A percentile compares a stretch with the other conserved stretches of the same genome.
phyloP scores from a whole-genome alignment of 64 coral and sea anemone species.

The Orbicella faveolata region DNA sequence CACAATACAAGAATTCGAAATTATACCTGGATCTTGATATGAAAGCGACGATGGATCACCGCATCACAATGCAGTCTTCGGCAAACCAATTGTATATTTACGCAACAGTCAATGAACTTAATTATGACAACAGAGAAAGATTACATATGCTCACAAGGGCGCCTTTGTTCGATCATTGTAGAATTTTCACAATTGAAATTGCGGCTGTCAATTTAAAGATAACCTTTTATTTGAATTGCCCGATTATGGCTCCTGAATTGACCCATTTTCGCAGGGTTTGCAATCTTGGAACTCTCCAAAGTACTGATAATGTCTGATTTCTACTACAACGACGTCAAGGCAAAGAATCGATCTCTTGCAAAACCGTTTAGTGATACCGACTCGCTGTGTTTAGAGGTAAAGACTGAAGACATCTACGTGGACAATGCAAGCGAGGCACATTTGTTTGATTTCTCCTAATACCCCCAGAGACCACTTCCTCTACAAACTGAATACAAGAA shows the following conservation, averaged over 20 bases:
- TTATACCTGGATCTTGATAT: no score
- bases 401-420: slow-evolving; percentile 40
- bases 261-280: slow-evolving; percentile 9
- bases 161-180: neutral
- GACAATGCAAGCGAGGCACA: neutral
- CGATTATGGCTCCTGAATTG: no score
- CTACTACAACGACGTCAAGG: slow-evolving; percentile 18
- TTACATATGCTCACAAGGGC: neutral
- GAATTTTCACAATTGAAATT: neutral
- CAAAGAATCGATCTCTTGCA: neutral
- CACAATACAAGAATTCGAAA: no score
- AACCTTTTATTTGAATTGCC: neutral
- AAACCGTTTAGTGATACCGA: slow-evolving; percentile 30
- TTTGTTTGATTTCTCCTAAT: slow-evolving; percentile 32
- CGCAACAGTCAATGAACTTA: slow-evolving; percentile 18
- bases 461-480: slow-evolving; percentile 8
- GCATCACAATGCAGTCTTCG: slow-evolving; percentile 33
- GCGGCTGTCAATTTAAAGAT: neutral
- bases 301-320: slow-evolving; percentile 43
- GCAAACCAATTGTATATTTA: slow-evolving; percentile 32
- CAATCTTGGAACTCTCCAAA: slow-evolving; percentile 30
- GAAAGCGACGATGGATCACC: no score
- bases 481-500: slow-evolving; percentile 42
- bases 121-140: neutral
- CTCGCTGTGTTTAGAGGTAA: neutral